Evolutionary conservation across 64 coral and sea anemone species (phyloP), one percentile per base, ranked within the genome.

Genomic region (Porites lutea): DNA sequence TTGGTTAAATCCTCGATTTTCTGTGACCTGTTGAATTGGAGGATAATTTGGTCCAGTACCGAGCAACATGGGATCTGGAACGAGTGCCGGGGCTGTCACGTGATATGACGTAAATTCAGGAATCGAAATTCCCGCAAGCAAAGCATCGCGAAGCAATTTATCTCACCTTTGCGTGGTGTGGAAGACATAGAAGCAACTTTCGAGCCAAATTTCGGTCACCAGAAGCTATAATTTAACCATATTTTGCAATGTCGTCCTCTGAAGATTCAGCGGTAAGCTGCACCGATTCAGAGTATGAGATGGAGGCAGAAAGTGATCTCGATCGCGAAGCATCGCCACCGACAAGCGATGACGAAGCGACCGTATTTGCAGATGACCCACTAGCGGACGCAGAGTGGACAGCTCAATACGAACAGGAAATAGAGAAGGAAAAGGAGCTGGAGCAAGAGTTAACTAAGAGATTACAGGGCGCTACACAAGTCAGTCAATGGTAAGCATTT

Each of bases 1-100:
- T 80, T 57, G 50, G 77, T 80, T 13, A 80, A 80, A 80, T 80
- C 77, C 22, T 61, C 52, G 12, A 80, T 80, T 80, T 80, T 80
- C 77, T 59, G 48, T 80, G 77, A 20, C 77, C 58, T 59, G 77
- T 80, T 59, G 48, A 80, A 72, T 59, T 90, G 19, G 67, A 44
- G 67, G 19, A 22, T 71, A 19, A 22, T 22, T 71, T 19, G 67
- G 7, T 22, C 19, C 67, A 71, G 19, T 19, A 71, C 21, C 67
- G 67, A 11, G 8, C 45, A 46, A 73, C 53, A 73, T 47, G 71
- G 71, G 37, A 44, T 23, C 14, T 47, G 19, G 71, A 21, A 21
- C 21, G 67, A 71, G 67, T 22, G 16, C 7, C 19, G 16, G 5
- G 53, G 53, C 53, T 55, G 53, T 55, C 53, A 55, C 2, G 53